These are phyloP conservation scores for Sapayoa aenigma DNA, from an alignment of 2,113 vertebrate genomes.

Conservation along the genomic window DNA sequence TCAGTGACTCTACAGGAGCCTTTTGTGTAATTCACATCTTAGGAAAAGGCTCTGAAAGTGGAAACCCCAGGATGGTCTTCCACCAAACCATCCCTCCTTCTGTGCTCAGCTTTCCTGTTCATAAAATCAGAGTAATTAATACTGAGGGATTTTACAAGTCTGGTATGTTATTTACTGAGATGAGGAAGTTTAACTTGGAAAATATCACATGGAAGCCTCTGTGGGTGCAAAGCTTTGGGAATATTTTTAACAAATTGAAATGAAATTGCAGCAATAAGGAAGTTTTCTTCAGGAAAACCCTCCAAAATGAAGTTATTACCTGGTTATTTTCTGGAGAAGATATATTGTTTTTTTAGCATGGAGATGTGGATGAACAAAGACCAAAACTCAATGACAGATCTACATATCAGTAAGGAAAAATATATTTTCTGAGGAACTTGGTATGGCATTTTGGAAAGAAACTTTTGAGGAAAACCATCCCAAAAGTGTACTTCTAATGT, in stretches of 20 bases:
- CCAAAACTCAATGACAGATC: neutral
- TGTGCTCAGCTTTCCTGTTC: neutral
- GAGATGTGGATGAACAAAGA: neutral
- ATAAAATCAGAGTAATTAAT: neutral
- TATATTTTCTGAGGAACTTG: neutral
- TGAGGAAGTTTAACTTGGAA: neutral
- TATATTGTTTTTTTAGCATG: neutral
- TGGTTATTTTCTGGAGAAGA: neutral
- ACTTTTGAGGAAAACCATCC: neutral
- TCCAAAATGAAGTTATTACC: neutral
- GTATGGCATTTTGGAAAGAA: neutral
- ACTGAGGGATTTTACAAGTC: neutral
- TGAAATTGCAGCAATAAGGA: neutral
- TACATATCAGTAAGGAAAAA: neutral
- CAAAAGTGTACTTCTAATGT: neutral
- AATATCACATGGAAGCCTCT: neutral
- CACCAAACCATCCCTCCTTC: neutral
- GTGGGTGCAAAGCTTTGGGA: neutral
- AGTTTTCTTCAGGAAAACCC: neutral
- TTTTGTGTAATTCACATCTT: neutral
- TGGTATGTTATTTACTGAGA: neutral
- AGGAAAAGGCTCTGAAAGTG: neutral
- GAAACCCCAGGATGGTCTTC: neutral
- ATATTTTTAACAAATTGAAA: neutral
- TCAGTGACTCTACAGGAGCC: neutral